These are phyloP conservation scores for Clarias gariepinus DNA, from an alignment of 2,113 vertebrate genomes.

Conservation along the genomic window DNA sequence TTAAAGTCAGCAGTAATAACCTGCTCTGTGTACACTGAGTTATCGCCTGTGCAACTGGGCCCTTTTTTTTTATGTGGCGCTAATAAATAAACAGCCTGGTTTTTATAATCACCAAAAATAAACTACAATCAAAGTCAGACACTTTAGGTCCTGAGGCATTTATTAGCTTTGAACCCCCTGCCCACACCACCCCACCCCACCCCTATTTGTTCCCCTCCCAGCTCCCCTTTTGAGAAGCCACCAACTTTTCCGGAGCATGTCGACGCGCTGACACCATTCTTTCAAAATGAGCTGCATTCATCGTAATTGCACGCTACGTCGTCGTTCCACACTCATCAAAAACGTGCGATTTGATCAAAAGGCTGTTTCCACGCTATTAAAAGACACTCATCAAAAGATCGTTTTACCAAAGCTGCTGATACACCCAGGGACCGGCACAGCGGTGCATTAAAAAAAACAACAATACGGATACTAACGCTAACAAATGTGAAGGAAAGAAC, in stretches of 20 bases:
- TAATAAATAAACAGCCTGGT: conserved; percentile 73
- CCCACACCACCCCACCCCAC: accelerated
- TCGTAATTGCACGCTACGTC: conserved; percentile 68
- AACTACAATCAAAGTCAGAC: conserved; percentile 77
- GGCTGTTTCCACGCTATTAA: conserved; percentile 72
- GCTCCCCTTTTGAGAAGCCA: conserved; percentile 67
- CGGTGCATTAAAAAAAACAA: conserved; percentile 44
- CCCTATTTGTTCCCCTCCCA: conserved; percentile 54
- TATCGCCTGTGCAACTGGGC: conserved; percentile 55
- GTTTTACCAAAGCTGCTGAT: conserved; percentile 61
- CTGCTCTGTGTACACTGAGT: conserved; percentile 57
- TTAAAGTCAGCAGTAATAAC: conserved; percentile 70
- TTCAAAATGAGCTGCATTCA: conserved; percentile 76
- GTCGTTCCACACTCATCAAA: conserved; percentile 66
- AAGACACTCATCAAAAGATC: conserved; percentile 68
- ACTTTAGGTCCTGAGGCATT: conserved; percentile 76
- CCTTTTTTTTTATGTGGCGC: conserved; percentile 72
- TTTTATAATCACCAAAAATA: conserved; percentile 76
- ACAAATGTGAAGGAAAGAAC: conserved; percentile 50
- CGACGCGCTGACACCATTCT: conserved; percentile 77
- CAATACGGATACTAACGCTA: conserved; percentile 21
- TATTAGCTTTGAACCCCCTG: conserved; percentile 70
- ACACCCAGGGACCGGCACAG: background rate
- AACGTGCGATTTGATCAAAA: conserved; percentile 77
- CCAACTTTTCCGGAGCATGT: conserved; percentile 75